Percentiles rank a stretch among this genome's conserved stretches.
phyloP scores from a whole-genome alignment of 2,888 invertebrate species.

The Drosophila pseudotakahashii region DNA sequence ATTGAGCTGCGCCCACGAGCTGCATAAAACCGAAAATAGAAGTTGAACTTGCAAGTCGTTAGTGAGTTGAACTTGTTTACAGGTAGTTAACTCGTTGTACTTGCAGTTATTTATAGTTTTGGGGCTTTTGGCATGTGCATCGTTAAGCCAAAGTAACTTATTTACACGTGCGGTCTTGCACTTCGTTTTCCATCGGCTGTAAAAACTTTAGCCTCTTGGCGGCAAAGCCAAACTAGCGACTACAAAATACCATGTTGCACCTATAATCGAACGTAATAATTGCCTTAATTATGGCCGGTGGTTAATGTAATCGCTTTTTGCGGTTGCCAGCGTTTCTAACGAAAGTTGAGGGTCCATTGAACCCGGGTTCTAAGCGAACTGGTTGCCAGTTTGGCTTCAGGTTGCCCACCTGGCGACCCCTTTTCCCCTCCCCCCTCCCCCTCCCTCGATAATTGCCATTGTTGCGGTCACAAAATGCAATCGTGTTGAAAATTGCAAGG shows the following conservation, averaged over 20 bases:
- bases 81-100: slow-evolving; percentile 47
- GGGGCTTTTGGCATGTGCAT: slow-evolving; percentile 8
- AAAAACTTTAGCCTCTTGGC: slow-evolving; percentile 7
- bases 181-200: slow-evolving; percentile 11
- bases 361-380: slow-evolving; percentile 51
- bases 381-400: slow-evolving; percentile 31
- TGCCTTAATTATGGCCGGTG: slow-evolving; percentile 21
- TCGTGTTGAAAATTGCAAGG: slow-evolving; percentile 70
- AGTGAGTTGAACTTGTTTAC: slow-evolving; percentile 53
- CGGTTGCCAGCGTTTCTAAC: slow-evolving; percentile 53
- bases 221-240: background rate
- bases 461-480: slow-evolving; percentile 63
- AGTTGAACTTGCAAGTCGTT: slow-evolving; percentile 43
- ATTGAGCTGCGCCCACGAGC: background rate
- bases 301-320: slow-evolving; percentile 50
- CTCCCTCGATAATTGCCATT: slow-evolving; percentile 50
- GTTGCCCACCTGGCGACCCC: slow-evolving; percentile 20
- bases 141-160: slow-evolving; percentile 23
- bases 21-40: slow-evolving; percentile 18
- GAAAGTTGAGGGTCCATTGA: slow-evolving; percentile 57
- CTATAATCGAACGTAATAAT: slow-evolving; percentile 31
- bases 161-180: slow-evolving; percentile 30
- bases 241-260: slow-evolving; percentile 1
- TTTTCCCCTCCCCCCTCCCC: slow-evolving; percentile 4
- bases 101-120: slow-evolving; percentile 20